These are phyloP conservation scores for Argyresthia goedartella DNA, from an alignment of 2,888 invertebrate genomes.

Conservation along the genomic window DNA sequence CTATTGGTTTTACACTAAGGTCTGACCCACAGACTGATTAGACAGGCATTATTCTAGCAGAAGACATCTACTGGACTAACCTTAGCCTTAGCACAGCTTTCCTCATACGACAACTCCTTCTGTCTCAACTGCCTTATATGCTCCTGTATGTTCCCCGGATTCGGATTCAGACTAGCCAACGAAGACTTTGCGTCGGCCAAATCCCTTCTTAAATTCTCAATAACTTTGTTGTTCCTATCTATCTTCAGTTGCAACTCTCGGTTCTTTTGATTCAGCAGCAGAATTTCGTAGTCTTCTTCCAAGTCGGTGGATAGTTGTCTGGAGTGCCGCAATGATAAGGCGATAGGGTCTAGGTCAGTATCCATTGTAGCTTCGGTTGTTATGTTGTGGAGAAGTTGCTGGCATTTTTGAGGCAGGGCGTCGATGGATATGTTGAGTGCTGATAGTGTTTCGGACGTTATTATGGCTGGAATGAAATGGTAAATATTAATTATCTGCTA, in stretches of 20 bases:
- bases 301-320: slow-evolving; percentile 25
- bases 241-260: slow-evolving; percentile 39
- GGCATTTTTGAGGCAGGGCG: slow-evolving; percentile 41
- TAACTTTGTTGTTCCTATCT: slow-evolving; percentile 38
- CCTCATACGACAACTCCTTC: slow-evolving; percentile 49
- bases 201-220: slow-evolving; percentile 23
- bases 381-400: slow-evolving; percentile 29
- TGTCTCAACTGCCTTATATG: slow-evolving; percentile 43
- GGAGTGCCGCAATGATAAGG: slow-evolving; percentile 34
- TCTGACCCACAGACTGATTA: too few species aligned
- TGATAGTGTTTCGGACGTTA: slow-evolving; percentile 34
- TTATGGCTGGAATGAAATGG: slow-evolving; percentile 24
- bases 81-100: slow-evolving; percentile 44
- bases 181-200: slow-evolving; percentile 34
- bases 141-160: slow-evolving; percentile 45
- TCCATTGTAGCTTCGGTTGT: slow-evolving; percentile 21
- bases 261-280: slow-evolving; percentile 47
- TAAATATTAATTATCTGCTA: neutral
- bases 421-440: slow-evolving; percentile 42
- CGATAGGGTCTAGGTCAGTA: slow-evolving; percentile 35
- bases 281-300: slow-evolving; percentile 43
- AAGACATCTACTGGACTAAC: slow-evolving; percentile 19
- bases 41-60: too few species aligned
- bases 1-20: too few species aligned
- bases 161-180: slow-evolving; percentile 30